Base-by-base conservation (phyloP, 2,888 invertebrate genomes). In the Lasioglossum zephyrum region DNA sequence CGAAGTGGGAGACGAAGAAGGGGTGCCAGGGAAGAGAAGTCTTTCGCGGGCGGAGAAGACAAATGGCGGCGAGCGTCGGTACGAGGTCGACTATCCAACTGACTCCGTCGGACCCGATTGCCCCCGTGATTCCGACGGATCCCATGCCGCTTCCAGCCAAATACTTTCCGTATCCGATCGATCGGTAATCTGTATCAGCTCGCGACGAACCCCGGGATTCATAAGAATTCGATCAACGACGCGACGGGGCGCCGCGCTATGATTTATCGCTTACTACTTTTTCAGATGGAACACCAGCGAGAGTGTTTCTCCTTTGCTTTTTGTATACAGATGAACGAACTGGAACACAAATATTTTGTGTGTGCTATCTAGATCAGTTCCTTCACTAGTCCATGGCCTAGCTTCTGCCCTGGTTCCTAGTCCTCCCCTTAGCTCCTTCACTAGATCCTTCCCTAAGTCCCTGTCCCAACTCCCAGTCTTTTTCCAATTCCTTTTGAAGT, bases 31-130 rank as follows among this genome's bases (percentile, higher is more conserved):
- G 78, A 73, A 60, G 85, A 85, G 80, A 85, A 84, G 85, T 74
- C 77, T 86, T 87, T 86, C 87, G 84, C 79, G 84, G 73, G 73
- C 47, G 85, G 76, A 49, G 81, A 90, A 92, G 90, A 91, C 86
- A 91, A 91, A 91, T 88, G 89, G 89, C 81, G 26, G 49, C 60
- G 82, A 72, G 78, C 73, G 77, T 75, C 69, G 80, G 89, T 90
- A 91, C 81, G 89, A 88, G 86, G 77, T 69, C 87, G 86, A 89
- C 86, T 86, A 90, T 90, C 89, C 82, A 49, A 89, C 89, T 84
- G 82, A 84, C 82, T 89, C 8, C 83, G 87, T 81, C 82, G 82
- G 81, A 87, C 84, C 88, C 90, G 88, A 90, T 90, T 89, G 88
- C 85, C 73, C 31, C 87, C 77, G 89, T 89, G 90, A 89, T 89